A percentile compares a stretch with the other conserved stretches of the same genome.
These are phyloP conservation scores for Argopecten irradians DNA, from an alignment of 1,140 invertebrate species.

Conservation along the genomic window DNA sequence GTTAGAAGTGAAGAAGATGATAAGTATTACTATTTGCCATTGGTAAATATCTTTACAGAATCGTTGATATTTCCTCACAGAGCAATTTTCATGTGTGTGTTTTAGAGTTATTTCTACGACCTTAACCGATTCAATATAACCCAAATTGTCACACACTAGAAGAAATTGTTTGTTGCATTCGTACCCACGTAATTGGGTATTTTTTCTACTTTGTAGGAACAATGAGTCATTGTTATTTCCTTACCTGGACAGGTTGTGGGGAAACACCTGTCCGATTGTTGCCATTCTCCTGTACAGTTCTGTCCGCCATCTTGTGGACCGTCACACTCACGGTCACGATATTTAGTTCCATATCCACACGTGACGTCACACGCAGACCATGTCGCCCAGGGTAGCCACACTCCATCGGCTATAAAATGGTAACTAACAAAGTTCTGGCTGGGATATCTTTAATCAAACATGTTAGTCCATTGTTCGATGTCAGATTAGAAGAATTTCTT, in stretches of 20 bases:
- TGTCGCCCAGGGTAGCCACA: slow-evolving; percentile 81
- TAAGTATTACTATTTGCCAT: too few relatives aligned
- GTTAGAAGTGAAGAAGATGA: too few relatives aligned
- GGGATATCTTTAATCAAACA: background rate
- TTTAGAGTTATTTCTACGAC: too few relatives aligned
- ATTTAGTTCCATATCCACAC: slow-evolving; percentile 82
- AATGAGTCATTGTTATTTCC: background rate
- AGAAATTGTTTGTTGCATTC: too few relatives aligned
- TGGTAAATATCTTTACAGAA: too few relatives aligned
- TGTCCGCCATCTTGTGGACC: slow-evolving; percentile 56
- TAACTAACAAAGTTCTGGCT: slow-evolving; percentile 21
- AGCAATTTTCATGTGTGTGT: too few relatives aligned
- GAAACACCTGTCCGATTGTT: slow-evolving; percentile 51
- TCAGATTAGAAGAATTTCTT: background rate
- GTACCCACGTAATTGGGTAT: too few relatives aligned
- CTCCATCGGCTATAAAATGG: slow-evolving; percentile 77
- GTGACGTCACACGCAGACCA: slow-evolving; percentile 83
- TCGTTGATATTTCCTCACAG: too few relatives aligned
- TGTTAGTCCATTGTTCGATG: background rate
- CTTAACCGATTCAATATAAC: too few relatives aligned
- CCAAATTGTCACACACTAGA: too few relatives aligned
- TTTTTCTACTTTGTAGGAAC: too few relatives aligned
- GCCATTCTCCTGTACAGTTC: slow-evolving; percentile 52
- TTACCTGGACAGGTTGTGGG: slow-evolving; percentile 63
- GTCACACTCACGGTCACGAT: slow-evolving; percentile 80